Conservation (phyloP, 2,888 invertebrate species). For the Lasioglossum morio region DNA sequence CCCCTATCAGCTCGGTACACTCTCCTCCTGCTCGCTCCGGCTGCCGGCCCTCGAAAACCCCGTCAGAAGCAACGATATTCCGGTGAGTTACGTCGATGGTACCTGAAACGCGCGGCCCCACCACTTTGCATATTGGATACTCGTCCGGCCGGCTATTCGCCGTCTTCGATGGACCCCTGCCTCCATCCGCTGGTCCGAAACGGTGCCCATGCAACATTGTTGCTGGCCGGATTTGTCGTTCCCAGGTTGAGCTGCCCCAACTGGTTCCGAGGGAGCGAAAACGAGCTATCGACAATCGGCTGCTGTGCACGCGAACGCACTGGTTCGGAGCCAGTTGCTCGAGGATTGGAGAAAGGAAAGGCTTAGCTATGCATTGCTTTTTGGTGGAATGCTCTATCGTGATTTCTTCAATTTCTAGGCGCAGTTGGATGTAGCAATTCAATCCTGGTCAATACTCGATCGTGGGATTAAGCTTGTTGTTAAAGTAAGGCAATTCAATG, state of each 20-base stretch:
- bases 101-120: constrained; percentile 53
- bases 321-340: background rate
- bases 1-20: constrained; percentile 77
- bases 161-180: constrained; percentile 48
- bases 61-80: constrained; percentile 67
- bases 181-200: background rate
- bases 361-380: background rate
- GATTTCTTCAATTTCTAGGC: background rate
- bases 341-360: background rate
- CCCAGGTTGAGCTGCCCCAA: background rate
- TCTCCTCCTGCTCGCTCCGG: constrained; percentile 49
- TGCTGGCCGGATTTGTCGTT: constrained; percentile 13
- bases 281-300: background rate
- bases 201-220: background rate
- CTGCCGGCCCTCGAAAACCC: constrained; percentile 42
- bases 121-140: constrained; percentile 72
- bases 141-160: constrained; percentile 46
- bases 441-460: background rate
- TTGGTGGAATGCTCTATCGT: background rate
- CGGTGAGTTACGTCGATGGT: constrained; percentile 70
- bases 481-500: background rate
- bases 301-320: background rate
- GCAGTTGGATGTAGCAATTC: background rate
- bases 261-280: background rate
- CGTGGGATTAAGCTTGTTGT: background rate